A percentile compares a stretch with the other conserved stretches of the same genome.
These are phyloP conservation scores for Labia minor DNA, from an alignment of 2,888 invertebrate species.

Conservation along the genomic window DNA sequence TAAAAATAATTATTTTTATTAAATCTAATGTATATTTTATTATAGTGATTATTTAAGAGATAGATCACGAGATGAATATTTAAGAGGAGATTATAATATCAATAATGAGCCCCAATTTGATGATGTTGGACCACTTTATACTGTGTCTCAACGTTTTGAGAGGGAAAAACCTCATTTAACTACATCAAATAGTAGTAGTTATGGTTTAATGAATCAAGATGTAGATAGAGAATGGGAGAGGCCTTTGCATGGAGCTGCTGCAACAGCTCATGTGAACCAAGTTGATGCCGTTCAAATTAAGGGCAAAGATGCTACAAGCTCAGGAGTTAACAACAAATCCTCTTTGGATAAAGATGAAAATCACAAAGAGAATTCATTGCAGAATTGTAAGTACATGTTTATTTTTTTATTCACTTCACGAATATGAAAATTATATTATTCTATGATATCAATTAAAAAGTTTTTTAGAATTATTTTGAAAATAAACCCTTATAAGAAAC, in stretches of 20 bases:
- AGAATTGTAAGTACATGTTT: neutral
- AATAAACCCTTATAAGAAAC: no score
- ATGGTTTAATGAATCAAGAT: constrained; percentile 17
- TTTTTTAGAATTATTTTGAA: no score
- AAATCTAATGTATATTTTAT: no score
- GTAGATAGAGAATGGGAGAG: constrained; percentile 21
- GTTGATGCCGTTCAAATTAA: constrained; percentile 17
- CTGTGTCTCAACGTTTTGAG: constrained; percentile 46
- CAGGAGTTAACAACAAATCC: neutral
- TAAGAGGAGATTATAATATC: constrained; percentile 27
- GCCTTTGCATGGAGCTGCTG: constrained; percentile 18
- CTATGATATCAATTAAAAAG: no score
- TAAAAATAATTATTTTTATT: no score
- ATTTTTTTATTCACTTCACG: no score
- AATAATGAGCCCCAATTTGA: constrained; percentile 41
- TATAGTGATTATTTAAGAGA: constrained; percentile 27
- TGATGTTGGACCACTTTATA: constrained; percentile 45
- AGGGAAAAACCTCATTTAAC: constrained; percentile 23
- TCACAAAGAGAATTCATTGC: neutral
- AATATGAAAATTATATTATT: neutral
- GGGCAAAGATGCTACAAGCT: neutral
- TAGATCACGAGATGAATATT: constrained; percentile 27
- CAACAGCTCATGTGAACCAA: constrained; percentile 18
- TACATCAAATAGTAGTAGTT: constrained; percentile 18
- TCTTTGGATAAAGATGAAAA: neutral